Conservation (phyloP, 2,797 vertebrate species). For the Triplophysa bombifrons region DNA sequence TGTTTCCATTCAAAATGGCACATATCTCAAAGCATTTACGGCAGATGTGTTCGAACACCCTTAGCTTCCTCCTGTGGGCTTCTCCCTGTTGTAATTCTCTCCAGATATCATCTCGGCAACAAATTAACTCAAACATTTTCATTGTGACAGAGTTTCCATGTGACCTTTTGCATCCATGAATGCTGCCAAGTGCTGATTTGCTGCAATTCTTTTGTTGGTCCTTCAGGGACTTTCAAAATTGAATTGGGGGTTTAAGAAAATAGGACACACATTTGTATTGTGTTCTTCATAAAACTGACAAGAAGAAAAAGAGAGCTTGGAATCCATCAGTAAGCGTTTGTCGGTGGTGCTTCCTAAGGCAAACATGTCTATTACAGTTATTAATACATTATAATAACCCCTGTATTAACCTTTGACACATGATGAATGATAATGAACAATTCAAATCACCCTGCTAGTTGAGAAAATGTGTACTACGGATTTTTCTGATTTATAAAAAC, state of each 20-base stretch:
- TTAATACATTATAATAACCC: neutral
- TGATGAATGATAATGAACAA: neutral
- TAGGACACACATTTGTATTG: neutral
- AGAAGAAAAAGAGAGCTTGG: neutral
- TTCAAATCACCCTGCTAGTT: neutral
- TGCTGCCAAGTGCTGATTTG: slow-evolving; percentile 25
- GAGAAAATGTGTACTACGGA: neutral
- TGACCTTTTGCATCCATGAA: slow-evolving; percentile 43
- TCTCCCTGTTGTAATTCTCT: slow-evolving; percentile 11
- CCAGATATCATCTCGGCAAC: neutral
- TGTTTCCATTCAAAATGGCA: neutral
- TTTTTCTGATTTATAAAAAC: neutral
- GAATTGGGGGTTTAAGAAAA: slow-evolving; percentile 20
- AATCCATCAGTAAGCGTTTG: neutral
- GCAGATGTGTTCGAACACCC: slow-evolving; percentile 13
- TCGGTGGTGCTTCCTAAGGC: neutral
- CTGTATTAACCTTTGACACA: neutral
- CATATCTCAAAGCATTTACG: slow-evolving; percentile 11
- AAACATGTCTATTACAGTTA: neutral
- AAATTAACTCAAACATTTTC: slow-evolving; percentile 32
- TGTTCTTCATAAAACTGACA: neutral
- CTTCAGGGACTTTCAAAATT: slow-evolving; percentile 4
- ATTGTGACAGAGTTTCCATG: slow-evolving; percentile 24
- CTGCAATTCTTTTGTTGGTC: slow-evolving; percentile 18
- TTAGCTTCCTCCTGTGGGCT: slow-evolving; percentile 11